Conservation (phyloP, 2,888 invertebrate species). For the Pachliopta kotzebuea region DNA sequence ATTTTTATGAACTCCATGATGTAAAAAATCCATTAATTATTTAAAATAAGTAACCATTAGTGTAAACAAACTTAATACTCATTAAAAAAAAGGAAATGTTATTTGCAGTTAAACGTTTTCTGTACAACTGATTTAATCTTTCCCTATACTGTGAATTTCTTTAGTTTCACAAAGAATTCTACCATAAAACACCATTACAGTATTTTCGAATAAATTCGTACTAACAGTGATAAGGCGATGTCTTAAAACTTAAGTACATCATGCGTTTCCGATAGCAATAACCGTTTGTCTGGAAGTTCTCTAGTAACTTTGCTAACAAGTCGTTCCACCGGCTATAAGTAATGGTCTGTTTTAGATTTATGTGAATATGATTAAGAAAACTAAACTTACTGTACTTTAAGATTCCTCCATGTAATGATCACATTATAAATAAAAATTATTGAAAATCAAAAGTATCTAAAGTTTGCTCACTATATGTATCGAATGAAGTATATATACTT, state of each 20-base stretch:
- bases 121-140: too few relatives aligned
- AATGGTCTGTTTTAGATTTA: background rate
- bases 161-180: conserved; percentile 19
- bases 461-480: too few relatives aligned
- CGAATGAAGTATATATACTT: too few relatives aligned
- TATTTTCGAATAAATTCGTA: conserved; percentile 16
- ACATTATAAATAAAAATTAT: too few relatives aligned
- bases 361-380: background rate
- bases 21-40: too few relatives aligned
- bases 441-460: too few relatives aligned
- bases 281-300: conserved; percentile 26
- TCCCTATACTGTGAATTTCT: conserved; percentile 3
- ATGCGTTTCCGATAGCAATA: conserved; percentile 29
- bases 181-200: conserved; percentile 12
- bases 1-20: too few relatives aligned
- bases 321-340: conserved; percentile 11
- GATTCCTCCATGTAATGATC: too few relatives aligned
- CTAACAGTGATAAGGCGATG: conserved; percentile 28
- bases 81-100: too few relatives aligned
- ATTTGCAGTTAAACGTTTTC: too few relatives aligned
- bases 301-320: conserved; percentile 15
- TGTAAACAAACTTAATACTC: too few relatives aligned
- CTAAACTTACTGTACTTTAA: too few relatives aligned
- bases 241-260: conserved; percentile 24
- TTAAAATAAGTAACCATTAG: conserved; percentile 1